phyloP scores from a whole-genome alignment of 2,888 invertebrate species.

The Mechanitis mazaeus region DNA sequence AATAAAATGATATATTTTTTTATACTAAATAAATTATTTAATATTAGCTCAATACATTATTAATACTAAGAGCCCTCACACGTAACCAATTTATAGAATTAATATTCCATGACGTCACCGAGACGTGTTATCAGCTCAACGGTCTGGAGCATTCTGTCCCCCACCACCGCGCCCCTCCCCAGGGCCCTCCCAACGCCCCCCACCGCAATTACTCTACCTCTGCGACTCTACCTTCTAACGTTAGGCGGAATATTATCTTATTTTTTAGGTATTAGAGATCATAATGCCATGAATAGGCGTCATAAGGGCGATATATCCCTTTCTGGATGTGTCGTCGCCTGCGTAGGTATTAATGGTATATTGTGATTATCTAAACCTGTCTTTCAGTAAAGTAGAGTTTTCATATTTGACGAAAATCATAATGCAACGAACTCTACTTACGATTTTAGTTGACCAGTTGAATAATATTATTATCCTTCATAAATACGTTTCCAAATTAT shows the following conservation, averaged over 20 bases:
- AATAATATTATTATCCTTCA: too few species aligned
- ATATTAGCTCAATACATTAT: too few species aligned
- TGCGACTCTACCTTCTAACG: conserved; percentile 33
- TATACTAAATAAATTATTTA: too few species aligned
- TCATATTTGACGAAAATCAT: neutral
- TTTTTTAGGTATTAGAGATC: conserved; percentile 59
- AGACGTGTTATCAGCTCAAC: conserved; percentile 47
- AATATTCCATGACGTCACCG: neutral
- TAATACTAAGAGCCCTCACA: neutral
- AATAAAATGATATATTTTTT: too few species aligned
- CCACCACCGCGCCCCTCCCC: conserved; percentile 69
- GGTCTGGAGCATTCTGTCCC: conserved; percentile 63
- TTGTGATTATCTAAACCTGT: conserved; percentile 14
- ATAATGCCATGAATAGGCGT: conserved; percentile 46
- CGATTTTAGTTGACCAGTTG: too few species aligned
- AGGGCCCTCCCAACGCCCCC: conserved; percentile 71
- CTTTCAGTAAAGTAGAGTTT: conserved; percentile 13
- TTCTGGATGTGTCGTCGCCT: conserved; percentile 60
- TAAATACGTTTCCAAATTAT: too few species aligned
- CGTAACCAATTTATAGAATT: conserved; percentile 6
- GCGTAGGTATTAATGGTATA: conserved; percentile 46
- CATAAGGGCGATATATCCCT: conserved; percentile 55
- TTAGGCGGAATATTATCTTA: conserved; percentile 61
- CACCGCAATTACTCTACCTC: conserved; percentile 54
- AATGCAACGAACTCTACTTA: neutral